A percentile compares a stretch with the other conserved stretches of the same genome.
These are phyloP conservation scores for Tiliacea citrago DNA, from an alignment of 2,888 invertebrate genomes.

Conservation along the genomic window DNA sequence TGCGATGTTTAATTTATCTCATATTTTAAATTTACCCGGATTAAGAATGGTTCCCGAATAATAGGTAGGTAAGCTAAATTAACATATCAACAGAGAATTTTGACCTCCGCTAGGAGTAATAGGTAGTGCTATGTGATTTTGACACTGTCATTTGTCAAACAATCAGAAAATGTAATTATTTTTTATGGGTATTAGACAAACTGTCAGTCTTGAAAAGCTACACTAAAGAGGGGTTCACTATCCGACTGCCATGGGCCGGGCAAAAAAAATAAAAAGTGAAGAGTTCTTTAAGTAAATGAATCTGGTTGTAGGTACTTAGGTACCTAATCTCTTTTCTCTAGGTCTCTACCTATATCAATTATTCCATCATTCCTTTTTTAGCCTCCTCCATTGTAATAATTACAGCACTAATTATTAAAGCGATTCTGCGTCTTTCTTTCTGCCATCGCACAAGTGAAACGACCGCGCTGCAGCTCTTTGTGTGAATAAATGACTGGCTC, in stretches of 20 bases:
- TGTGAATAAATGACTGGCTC: background rate
- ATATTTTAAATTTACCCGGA: constrained; percentile 4
- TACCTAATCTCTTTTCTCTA: too few species aligned
- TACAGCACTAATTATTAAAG: background rate
- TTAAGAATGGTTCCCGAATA: background rate
- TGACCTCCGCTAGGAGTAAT: too few species aligned
- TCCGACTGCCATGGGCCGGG: background rate
- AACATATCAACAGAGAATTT: constrained; percentile 19
- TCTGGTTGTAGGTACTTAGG: too few species aligned
- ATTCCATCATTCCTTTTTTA: background rate
- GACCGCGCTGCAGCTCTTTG: background rate
- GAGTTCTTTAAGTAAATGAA: background rate
- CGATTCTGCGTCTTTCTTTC: background rate
- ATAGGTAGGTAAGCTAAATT: background rate
- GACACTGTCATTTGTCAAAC: too few species aligned
- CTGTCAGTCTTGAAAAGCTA: constrained; percentile 4
- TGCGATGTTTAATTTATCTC: background rate
- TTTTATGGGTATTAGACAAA: background rate
- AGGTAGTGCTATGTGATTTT: too few species aligned
- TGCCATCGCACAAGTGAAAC: background rate
- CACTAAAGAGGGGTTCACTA: constrained; percentile 7
- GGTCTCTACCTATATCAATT: background rate
- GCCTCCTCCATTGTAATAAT: background rate
- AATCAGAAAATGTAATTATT: background rate
- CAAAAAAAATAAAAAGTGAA: background rate